Conservation (phyloP, 2,888 invertebrate genomes). For the Spodoptera exigua region DNA sequence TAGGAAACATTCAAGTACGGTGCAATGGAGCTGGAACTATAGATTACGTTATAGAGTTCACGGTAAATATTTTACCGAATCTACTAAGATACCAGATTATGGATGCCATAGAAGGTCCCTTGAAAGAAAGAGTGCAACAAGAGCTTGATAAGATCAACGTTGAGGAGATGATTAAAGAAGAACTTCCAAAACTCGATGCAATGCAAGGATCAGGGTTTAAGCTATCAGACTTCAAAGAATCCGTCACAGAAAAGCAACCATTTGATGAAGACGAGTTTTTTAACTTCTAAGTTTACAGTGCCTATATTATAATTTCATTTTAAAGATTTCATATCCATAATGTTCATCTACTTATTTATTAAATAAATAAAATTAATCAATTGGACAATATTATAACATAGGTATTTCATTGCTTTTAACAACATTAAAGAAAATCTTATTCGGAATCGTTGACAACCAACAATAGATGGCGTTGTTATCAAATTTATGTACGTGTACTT, state of each 20-base stretch:
- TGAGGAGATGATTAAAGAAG: slow-evolving; percentile 92
- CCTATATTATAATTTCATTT: not conserved
- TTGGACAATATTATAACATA: not conserved
- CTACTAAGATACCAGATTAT: slow-evolving; percentile 95
- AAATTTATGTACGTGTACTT: not conserved
- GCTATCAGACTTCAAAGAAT: slow-evolving; percentile 74
- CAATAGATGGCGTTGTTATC: not conserved
- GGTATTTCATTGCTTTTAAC: too few species aligned
- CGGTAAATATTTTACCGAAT: slow-evolving; percentile 95
- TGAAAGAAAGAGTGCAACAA: slow-evolving; percentile 92
- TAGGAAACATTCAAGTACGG: slow-evolving; percentile 95
- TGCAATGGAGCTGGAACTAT: slow-evolving; percentile 96
- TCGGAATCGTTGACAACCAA: not conserved
- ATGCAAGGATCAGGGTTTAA: slow-evolving; percentile 86
- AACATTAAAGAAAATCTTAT: too few species aligned
- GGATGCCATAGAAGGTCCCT: slow-evolving; percentile 94
- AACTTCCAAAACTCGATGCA: slow-evolving; percentile 91
- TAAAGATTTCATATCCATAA: not conserved
- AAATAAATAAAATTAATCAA: slow-evolving; percentile 10
- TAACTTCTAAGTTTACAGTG: slow-evolving; percentile 73
- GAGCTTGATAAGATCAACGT: slow-evolving; percentile 93
- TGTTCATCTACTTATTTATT: slow-evolving; percentile 54
- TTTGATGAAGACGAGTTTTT: slow-evolving; percentile 86
- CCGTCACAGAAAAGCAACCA: slow-evolving; percentile 61
- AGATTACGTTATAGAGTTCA: slow-evolving; percentile 95